Evolutionary conservation across 2,888 invertebrate species (phyloP).

Genomic region (Dynastes tityus): DNA sequence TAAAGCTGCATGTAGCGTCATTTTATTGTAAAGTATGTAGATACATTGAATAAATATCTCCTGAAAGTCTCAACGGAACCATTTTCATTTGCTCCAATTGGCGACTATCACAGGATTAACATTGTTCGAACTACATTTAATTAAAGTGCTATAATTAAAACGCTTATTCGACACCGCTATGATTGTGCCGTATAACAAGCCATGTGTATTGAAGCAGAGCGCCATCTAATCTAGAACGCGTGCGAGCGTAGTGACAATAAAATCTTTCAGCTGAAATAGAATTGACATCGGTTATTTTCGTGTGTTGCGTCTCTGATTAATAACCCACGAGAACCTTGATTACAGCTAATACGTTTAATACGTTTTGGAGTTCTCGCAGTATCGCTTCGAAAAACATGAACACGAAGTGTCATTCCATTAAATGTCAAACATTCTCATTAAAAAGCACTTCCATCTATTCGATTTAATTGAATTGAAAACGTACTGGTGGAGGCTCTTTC

Average conservation of each 20-base stretch:
- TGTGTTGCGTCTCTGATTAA: constrained; percentile 7
- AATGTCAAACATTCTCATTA: constrained; percentile 36
- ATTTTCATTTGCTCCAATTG: constrained; percentile 25
- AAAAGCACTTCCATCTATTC: constrained; percentile 35
- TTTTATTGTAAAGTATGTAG: no score
- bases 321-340: not conserved
- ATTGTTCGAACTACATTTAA: constrained; percentile 15
- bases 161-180: constrained; percentile 5
- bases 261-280: constrained; percentile 5
- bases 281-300: constrained; percentile 16
- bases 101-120: constrained; percentile 15
- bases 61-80: not conserved
- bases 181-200: not conserved
- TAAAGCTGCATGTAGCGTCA: no score
- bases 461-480: constrained; percentile 27
- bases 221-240: not conserved
- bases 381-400: constrained; percentile 12
- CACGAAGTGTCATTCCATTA: not conserved
- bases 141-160: constrained; percentile 27
- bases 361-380: not conserved
- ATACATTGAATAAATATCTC: not conserved
- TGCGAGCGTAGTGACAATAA: not conserved
- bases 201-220: not conserved
- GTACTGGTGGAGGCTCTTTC: not conserved
- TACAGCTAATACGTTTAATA: constrained; percentile 6